Evolutionary conservation across 2,113 vertebrate genomes (phyloP).

Genomic region (Mustelus asterias): DNA sequence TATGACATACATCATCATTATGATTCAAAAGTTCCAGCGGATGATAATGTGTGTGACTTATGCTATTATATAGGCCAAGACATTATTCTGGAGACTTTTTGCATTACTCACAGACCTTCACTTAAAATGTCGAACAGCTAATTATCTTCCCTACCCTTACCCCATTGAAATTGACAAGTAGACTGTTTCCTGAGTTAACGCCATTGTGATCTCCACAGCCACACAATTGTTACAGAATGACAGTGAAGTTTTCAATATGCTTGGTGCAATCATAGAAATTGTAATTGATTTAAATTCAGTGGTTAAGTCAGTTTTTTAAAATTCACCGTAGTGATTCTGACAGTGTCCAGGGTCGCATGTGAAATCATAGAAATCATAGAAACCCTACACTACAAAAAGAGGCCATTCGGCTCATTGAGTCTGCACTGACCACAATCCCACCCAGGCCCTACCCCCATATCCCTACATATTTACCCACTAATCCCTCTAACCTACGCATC

Average conservation of each 20-base stretch:
- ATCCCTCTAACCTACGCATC: too few relatives aligned
- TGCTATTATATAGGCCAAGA: neutral
- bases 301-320: neutral
- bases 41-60: neutral
- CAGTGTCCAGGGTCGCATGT: neutral
- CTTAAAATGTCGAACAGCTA: neutral
- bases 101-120: neutral
- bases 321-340: neutral
- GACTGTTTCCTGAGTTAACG: neutral
- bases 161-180: neutral
- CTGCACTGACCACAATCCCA: too few relatives aligned
- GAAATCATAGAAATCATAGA: too few relatives aligned
- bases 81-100: neutral
- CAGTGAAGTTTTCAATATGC: neutral
- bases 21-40: neutral
- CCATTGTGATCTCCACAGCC: neutral
- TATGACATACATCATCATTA: neutral
- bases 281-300: neutral
- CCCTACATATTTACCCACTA: too few relatives aligned
- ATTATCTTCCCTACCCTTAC: neutral
- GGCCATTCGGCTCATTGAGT: too few relatives aligned
- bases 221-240: neutral
- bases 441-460: too few relatives aligned
- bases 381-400: too few relatives aligned
- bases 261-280: neutral